Percentiles rank a stretch among this genome's conserved stretches.
Evolutionary conservation across 2,888 invertebrate genomes (phyloP).

Genomic region (Tridacna gigas): DNA sequence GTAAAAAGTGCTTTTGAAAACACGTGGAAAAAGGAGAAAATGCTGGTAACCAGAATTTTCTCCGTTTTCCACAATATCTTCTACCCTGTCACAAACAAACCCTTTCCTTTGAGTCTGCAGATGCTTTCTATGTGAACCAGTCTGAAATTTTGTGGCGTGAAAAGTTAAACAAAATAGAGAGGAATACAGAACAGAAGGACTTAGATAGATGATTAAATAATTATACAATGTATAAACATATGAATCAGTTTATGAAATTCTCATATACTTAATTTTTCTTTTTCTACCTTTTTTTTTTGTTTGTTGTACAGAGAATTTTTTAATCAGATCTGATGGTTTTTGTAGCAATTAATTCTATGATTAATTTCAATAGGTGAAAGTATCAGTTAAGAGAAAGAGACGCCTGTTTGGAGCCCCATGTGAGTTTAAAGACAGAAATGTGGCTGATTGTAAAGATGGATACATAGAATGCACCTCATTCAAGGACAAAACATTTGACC

Average conservation of each 20-base stretch:
- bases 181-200: no score
- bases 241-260: not conserved
- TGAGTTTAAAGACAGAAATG: constrained; percentile 81
- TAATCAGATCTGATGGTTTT: not conserved
- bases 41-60: no score
- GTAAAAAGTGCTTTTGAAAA: not conserved
- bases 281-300: not conserved
- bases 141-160: not conserved
- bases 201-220: no score
- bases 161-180: not conserved
- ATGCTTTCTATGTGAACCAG: not conserved
- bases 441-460: constrained; percentile 82
- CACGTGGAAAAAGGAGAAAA: no score
- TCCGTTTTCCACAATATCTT: no score
- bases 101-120: not conserved
- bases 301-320: not conserved
- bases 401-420: constrained; percentile 77
- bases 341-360: no score
- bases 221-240: no score
- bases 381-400: constrained; percentile 74
- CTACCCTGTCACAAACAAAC: not conserved
- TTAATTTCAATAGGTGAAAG: constrained; percentile 72
- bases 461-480: constrained; percentile 81
- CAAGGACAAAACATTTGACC: constrained; percentile 81
- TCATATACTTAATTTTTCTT: not conserved